Conservation (phyloP, 2,888 invertebrate genomes). For the Eueremaeus valkanovi region DNA sequence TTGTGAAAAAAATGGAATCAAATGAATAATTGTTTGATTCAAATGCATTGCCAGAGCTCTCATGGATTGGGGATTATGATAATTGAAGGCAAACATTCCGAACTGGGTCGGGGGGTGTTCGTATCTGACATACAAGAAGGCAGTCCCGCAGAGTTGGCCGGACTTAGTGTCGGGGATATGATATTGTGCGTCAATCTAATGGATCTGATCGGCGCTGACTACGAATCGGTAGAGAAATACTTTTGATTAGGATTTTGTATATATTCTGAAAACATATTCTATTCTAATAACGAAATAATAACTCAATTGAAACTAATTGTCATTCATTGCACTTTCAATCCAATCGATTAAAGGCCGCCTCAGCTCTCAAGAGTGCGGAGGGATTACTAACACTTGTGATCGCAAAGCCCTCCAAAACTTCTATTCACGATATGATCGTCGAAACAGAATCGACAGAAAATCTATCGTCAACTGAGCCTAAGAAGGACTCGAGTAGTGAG, state of each 20-base stretch:
- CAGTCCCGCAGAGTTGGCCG: slow-evolving; percentile 70
- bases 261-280: too few species aligned
- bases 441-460: neutral
- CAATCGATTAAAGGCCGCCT: slow-evolving; percentile 79
- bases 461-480: neutral
- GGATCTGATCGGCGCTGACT: slow-evolving; percentile 76
- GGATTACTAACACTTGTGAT: slow-evolving; percentile 55
- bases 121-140: slow-evolving; percentile 87
- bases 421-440: slow-evolving; percentile 6
- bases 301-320: too few species aligned
- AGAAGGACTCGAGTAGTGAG: slow-evolving; percentile 34
- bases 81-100: slow-evolving; percentile 86
- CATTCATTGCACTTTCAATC: too few species aligned
- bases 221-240: slow-evolving; percentile 58
- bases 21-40: neutral
- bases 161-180: slow-evolving; percentile 95
- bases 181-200: slow-evolving; percentile 92
- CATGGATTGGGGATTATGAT: slow-evolving; percentile 89
- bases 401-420: slow-evolving; percentile 44
- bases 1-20: slow-evolving; percentile 1
- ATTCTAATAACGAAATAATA: too few species aligned
- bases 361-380: slow-evolving; percentile 76
- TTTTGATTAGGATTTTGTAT: too few species aligned
- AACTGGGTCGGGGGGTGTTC: slow-evolving; percentile 86
- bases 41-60: too few species aligned